phyloP scores from a whole-genome alignment of 2,888 invertebrate species.

The Rosalia funebris region DNA sequence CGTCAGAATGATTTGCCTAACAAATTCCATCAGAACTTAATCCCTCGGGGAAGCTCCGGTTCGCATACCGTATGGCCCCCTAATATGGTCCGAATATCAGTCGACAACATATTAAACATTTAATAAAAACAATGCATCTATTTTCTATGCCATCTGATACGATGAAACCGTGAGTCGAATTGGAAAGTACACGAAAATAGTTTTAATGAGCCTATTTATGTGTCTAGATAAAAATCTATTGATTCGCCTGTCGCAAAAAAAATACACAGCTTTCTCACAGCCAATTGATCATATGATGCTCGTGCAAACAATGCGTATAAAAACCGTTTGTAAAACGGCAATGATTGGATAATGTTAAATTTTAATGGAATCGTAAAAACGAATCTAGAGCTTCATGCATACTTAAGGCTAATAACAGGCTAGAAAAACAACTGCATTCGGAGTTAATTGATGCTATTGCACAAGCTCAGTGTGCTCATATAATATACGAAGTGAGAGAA shows the following conservation, averaged over 20 bases:
- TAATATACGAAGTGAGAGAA: too few species aligned
- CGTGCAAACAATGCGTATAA: not conserved
- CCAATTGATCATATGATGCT: not conserved
- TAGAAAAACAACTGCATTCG: not conserved
- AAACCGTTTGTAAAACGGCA: not conserved
- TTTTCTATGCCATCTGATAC: not conserved
- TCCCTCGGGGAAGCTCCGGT: not conserved
- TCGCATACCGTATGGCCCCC: not conserved
- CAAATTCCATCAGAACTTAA: too few species aligned
- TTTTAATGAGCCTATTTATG: conserved; percentile 9
- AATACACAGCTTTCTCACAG: conserved; percentile 1
- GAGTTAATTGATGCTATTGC: not conserved
- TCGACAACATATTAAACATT: not conserved
- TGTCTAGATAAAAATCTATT: conserved; percentile 15
- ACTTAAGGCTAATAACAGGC: not conserved
- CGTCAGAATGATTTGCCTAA: too few species aligned
- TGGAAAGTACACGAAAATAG: not conserved
- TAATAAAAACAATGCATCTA: conserved; percentile 2
- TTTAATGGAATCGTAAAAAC: not conserved
- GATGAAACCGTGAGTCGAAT: not conserved
- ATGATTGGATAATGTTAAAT: not conserved
- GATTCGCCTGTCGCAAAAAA: not conserved
- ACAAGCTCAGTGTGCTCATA: too few species aligned
- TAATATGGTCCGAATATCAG: not conserved
- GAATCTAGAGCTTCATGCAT: not conserved